Conservation (phyloP, 2,888 invertebrate species). For the Ectropis crepuscularia region DNA sequence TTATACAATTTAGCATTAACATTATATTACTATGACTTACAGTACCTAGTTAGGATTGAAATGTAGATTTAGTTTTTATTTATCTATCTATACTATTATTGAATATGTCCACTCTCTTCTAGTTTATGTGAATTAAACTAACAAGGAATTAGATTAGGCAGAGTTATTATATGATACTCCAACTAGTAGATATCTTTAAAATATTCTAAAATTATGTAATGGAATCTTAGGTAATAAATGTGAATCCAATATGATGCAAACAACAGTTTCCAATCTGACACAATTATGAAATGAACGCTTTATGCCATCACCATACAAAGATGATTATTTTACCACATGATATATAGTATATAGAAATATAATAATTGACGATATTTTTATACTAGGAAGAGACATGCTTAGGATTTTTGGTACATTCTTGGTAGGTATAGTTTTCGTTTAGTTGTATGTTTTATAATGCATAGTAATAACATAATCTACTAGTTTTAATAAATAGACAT, state of each 20-base stretch:
- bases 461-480: conserved; percentile 60
- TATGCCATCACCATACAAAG: conserved; percentile 31
- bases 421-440: conserved; percentile 18
- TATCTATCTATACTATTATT: conserved; percentile 30
- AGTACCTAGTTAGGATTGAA: conserved; percentile 34
- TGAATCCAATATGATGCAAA: conserved; percentile 24
- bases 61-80: conserved; percentile 32
- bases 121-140: conserved; percentile 31
- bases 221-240: conserved; percentile 14
- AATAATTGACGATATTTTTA: conserved; percentile 73
- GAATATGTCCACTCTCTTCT: conserved; percentile 40
- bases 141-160: conserved; percentile 34
- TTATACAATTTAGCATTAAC: conserved; percentile 35
- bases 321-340: conserved; percentile 33
- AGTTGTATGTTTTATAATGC: conserved; percentile 19
- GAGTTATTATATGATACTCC: conserved; percentile 29
- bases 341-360: conserved; percentile 25
- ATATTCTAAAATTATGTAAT: conserved; percentile 21
- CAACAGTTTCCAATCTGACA: conserved; percentile 25
- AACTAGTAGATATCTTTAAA: conserved; percentile 13
- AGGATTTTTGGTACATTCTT: conserved; percentile 27
- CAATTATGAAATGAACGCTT: conserved; percentile 37
- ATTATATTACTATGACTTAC: conserved; percentile 15
- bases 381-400: conserved; percentile 68
- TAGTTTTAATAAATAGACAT: conserved; percentile 65